Percentiles rank a stretch among this genome's conserved stretches.
These are phyloP conservation scores for Enteromius radiatus DNA, from an alignment of 2,797 vertebrate genomes.

Conservation along the genomic window DNA sequence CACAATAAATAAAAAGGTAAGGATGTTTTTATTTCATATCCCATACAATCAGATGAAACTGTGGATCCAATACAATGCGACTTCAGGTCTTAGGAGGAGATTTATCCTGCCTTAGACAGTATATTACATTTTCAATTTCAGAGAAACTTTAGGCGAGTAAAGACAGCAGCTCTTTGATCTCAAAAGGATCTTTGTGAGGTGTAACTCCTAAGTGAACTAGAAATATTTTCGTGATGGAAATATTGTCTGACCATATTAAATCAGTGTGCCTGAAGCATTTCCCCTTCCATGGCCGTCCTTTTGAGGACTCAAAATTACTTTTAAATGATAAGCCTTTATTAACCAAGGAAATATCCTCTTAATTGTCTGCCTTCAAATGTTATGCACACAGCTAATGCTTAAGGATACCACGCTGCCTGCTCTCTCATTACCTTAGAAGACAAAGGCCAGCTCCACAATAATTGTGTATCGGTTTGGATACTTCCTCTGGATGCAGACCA, in stretches of 20 bases:
- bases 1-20: constrained; percentile 15
- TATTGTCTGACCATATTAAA: constrained; percentile 7
- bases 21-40: constrained; percentile 15
- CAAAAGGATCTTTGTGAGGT: constrained; percentile 7
- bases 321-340: neutral
- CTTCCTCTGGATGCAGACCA: constrained; percentile 83
- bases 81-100: constrained; percentile 3
- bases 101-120: constrained; percentile 20
- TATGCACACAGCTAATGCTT: neutral
- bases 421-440: constrained; percentile 81
- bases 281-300: neutral
- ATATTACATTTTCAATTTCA: constrained; percentile 37
- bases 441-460: constrained; percentile 87
- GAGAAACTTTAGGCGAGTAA: neutral
- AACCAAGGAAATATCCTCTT: neutral
- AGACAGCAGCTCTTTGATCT: neutral
- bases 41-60: constrained; percentile 1
- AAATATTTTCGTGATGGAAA: neutral
- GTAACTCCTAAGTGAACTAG: neutral
- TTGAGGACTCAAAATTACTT: constrained; percentile 1
- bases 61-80: neutral
- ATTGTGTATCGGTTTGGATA: constrained; percentile 84
- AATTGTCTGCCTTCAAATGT: neutral
- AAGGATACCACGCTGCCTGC: neutral
- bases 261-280: neutral